Evolutionary conservation across 1,140 invertebrate species (phyloP), one percentile per base, ranked within the genome.

Genomic region (Eciton burchellii): DNA sequence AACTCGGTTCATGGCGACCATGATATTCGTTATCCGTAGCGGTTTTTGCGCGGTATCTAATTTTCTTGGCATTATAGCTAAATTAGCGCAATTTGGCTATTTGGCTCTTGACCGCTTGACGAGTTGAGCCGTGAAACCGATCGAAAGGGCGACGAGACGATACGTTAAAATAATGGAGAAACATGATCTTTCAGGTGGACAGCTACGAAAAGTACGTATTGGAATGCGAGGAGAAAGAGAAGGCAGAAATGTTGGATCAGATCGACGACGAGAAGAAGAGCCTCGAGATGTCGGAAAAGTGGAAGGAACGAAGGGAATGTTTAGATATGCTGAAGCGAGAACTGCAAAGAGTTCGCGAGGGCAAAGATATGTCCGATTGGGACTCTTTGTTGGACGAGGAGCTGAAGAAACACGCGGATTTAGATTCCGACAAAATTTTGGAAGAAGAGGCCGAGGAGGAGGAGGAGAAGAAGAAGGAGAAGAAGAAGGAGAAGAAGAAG

Each of bases 241-340:
- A 63, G 66, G 70, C 68, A 6, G 76, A 82, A 49, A 89, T 82
- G 59, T 29, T 85, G 0, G 81, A 88, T 0, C 54, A 81, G 0
- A 68, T 71, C 3, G 79, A 79, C 1, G 79, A 84, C 14, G 73
- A 24, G 11, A 77, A 84, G 9, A 41, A 52, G n/a, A 62, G 49
- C 21, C 52, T 59, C 1, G 68, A 63, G 3, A 43, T 83, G 35
- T n/a, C 66, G 54, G 84, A 92, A 5, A 93, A 92, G 66, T 93
- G 92, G 90, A 93, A 93, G 60, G 93, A 94, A 54, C 89, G 93
- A 62, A 83, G 89, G 26, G 93, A 94, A 59, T 93, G 92, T 47
- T 47, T 94, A 57, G 91, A 92, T 3, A 93, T 93, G 93, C 63
- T 94, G 59, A 94, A 93, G 60, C 89, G 84, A 21, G 93, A 94